Evolutionary conservation across 2,888 invertebrate genomes (phyloP).

Genomic region (Sclerodermus sp.): DNA sequence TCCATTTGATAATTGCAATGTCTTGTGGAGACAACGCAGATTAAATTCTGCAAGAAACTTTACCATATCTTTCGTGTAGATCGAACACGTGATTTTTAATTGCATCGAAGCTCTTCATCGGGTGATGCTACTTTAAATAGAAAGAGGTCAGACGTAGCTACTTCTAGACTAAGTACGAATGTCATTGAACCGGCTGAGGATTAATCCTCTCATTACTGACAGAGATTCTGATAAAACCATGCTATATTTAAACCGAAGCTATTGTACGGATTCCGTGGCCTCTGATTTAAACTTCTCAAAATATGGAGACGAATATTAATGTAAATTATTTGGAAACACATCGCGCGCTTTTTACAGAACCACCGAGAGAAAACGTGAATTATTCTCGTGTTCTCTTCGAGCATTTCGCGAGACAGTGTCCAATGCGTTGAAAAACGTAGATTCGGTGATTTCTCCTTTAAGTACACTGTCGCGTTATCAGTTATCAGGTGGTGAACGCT

Average conservation of each 20-base stretch:
- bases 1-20: not conserved
- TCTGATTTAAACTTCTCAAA: too few species aligned
- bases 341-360: slow-evolving; percentile 2
- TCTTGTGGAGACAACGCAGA: not conserved
- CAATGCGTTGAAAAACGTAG: too few species aligned
- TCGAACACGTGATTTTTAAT: slow-evolving; percentile 20
- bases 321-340: slow-evolving; percentile 4
- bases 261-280: slow-evolving; percentile 11
- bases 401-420: too few species aligned
- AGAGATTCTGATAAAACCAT: slow-evolving; percentile 19
- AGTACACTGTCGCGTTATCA: too few species aligned
- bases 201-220: slow-evolving; percentile 23
- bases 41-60: not conserved
- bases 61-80: not conserved
- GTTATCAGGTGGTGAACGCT: too few species aligned
- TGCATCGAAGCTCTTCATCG: slow-evolving; percentile 18
- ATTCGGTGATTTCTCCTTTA: too few species aligned
- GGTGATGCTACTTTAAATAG: slow-evolving; percentile 28
- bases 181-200: slow-evolving; percentile 31
- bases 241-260: slow-evolving; percentile 21
- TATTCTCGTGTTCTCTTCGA: too few species aligned
- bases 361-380: too few species aligned
- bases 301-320: too few species aligned
- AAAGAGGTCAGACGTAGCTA: slow-evolving; percentile 33
- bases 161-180: slow-evolving; percentile 31